Evolutionary conservation across 2,797 vertebrate genomes (phyloP), one percentile per base, ranked within the genome.

Genomic region (Scarus forsteni): DNA sequence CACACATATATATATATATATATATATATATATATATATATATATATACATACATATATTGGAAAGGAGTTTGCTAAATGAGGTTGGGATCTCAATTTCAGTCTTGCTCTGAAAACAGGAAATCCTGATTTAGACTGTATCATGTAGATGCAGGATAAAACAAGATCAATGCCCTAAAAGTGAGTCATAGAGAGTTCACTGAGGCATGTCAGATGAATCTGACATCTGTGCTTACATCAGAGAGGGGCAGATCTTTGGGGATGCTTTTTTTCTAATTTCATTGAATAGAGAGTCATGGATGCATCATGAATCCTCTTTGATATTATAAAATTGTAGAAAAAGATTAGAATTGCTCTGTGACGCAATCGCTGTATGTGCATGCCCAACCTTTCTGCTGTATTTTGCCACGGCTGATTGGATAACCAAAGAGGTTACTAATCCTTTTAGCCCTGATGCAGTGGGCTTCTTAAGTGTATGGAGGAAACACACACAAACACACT

Each of bases 351-450:
- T 27, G 27, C 27, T 27, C 10, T 39, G 4, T 18, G 39, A 27
- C 58, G 45, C 56, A 74, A 69, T 75, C 60, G 77, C 57, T 85
- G 67, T 64, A 79, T 50, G 73, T 64, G 46, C 63, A 43, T 58
- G 75, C 46, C 58, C 63, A 83, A 79, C 77, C 80, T 78, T 83
- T 87, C 74, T 80, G 52, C 51, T 64, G 74, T 70, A 63, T 85
- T 83, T 78, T 35, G 80, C 81, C 76, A 83, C 7, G 46, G 75
- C 73, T 84, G 77, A 91, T 83, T 78, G 86, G 86, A 91, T 85
- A 83, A 88, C 75, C 64, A 78, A 53, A 72, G 59, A 62, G 65
- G 65, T 70, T 71, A 73, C 65, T 84, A 86, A 92, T 90, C 88
- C 81, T 57, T 82, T 89, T 89, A 89, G 87, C 82, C 84, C 83